phyloP scores from a whole-genome alignment of 2,113 vertebrate genomes.

The Hemiprocne comata region DNA sequence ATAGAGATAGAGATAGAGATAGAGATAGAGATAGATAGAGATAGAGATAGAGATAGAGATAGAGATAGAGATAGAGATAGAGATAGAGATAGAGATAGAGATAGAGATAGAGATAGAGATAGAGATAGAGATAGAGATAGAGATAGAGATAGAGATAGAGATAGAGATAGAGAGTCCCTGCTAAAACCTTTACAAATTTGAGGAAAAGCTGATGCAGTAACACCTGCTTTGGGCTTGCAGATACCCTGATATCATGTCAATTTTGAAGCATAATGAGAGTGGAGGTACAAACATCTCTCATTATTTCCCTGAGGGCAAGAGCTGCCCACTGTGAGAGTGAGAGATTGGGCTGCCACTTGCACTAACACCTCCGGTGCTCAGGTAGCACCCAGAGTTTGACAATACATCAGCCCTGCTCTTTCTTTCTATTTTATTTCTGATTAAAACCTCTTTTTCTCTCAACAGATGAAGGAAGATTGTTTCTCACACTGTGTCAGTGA shows the following conservation, averaged over 20 bases:
- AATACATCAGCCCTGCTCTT: not conserved
- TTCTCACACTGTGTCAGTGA: not conserved
- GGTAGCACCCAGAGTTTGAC: not conserved
- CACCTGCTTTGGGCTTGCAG: not conserved
- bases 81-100: not conserved
- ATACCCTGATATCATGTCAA: not conserved
- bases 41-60: not conserved
- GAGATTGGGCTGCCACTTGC: not conserved
- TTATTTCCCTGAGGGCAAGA: not conserved
- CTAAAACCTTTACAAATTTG: not conserved
- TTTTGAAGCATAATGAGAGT: not conserved
- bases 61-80: too few species aligned
- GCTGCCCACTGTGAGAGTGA: not conserved
- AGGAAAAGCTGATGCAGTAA: not conserved
- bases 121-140: too few species aligned
- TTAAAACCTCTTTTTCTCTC: not conserved
- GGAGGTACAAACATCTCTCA: not conserved
- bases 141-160: not conserved
- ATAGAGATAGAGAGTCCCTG: not conserved
- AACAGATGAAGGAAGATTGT: not conserved
- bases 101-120: too few species aligned
- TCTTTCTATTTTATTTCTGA: not conserved
- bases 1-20: too few species aligned
- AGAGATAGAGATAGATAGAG: not conserved
- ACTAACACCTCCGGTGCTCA: fast-evolving